Evolutionary conservation across 1,140 invertebrate genomes (phyloP), one percentile per base, ranked within the genome.

Genomic region (Stenopsyche tienmushanensis): DNA sequence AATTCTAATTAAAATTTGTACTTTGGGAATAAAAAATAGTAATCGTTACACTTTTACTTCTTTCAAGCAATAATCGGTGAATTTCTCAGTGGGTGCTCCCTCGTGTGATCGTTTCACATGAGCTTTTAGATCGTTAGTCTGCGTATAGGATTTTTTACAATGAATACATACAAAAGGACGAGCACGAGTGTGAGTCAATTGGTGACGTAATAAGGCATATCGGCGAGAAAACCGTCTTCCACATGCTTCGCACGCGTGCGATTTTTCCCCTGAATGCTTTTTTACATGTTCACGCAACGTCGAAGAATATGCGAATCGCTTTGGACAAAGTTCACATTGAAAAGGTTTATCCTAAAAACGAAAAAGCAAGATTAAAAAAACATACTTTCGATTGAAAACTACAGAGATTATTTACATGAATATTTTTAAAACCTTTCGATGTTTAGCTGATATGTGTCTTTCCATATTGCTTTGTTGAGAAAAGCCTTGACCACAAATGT

Each of bases 251-350:
- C 66, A 68, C 3, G 15, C 21, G 55, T 64, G 57, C 8, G 29
- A 20, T 18, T 44, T 42, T n/a, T 68, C 62, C 72, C 26, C 67
- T 75, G 5, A 72, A 74, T 15, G 77, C 76, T 62, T 78, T 73
- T 64, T 17, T 7, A 24, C 49, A 42, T 69, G 67, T 21, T 69
- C 67, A 8, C 41, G 45, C 25, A 69, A 54, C 13, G 50, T 63
- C n/a, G 50, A 58, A 13, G 63, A 53, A 24, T 66, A 62, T 10
- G 57, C 64, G 45, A 66, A 69, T 23, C 44, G 49, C 29, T 55
- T 66, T 2, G 64, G 58, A 44, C 67, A 69, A 18, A 60, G 21
- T 39, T 69, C 67, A 15, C 67, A 69, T 17, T 69, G 67, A 47
- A 62, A 69, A 0, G 52, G 34, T 52, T 67, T 67, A n/a, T 63